phyloP scores from a whole-genome alignment of 2,113 vertebrate genomes.

The Pogona vitticeps region DNA sequence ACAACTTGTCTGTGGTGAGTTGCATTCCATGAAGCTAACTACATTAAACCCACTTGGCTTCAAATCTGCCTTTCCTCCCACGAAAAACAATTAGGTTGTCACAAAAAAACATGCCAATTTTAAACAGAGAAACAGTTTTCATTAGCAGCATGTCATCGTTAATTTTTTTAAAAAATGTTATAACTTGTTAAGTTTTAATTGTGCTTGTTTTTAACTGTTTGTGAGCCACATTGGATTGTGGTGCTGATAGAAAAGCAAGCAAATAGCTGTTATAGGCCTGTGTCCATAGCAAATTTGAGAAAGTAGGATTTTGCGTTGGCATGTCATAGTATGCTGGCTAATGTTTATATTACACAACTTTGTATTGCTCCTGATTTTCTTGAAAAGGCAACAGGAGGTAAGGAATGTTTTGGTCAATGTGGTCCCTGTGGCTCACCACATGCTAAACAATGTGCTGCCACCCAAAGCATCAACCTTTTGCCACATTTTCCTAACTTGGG shows the following conservation, averaged over 20 bases:
- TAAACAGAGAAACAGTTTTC: not conserved
- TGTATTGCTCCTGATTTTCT: not conserved
- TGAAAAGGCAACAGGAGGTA: not conserved
- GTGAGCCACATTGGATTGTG: too few species aligned
- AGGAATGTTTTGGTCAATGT: not conserved
- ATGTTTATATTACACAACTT: not conserved
- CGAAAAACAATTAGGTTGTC: not conserved
- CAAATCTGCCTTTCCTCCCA: not conserved
- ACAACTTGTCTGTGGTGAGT: not conserved
- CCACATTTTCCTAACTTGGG: not conserved
- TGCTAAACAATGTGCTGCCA: not conserved
- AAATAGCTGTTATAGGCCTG: not conserved
- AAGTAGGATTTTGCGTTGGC: not conserved
- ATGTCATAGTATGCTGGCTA: not conserved
- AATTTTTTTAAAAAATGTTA: too few species aligned
- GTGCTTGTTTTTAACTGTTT: too few species aligned
- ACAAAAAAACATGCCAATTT: constrained; percentile 23
- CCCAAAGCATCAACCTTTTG: not conserved
- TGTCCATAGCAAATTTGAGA: not conserved
- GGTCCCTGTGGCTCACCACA: not conserved
- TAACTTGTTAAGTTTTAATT: too few species aligned
- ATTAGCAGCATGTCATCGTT: too few species aligned
- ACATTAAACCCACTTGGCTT: constrained; percentile 29
- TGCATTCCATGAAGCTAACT: constrained; percentile 24
- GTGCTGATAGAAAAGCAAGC: too few species aligned